Conservation (phyloP, 2,113 vertebrate genomes). For the Cariama cristata region DNA sequence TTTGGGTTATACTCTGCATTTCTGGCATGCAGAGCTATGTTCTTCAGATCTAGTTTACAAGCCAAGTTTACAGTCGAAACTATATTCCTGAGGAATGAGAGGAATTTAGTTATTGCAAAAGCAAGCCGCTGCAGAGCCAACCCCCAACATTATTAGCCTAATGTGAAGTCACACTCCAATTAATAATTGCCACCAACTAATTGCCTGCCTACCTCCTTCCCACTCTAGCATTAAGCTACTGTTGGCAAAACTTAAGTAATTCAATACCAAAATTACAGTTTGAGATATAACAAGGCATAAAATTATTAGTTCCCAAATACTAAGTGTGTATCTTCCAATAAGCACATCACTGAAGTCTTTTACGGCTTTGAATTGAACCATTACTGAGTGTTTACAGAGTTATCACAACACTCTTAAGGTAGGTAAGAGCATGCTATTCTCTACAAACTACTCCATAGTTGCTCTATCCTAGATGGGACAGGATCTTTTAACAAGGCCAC, state of each 20-base stretch:
- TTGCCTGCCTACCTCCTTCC: neutral
- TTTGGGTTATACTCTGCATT: slow-evolving; percentile 99
- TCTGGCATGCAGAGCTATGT: slow-evolving; percentile 92
- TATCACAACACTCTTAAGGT: neutral
- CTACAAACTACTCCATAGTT: neutral
- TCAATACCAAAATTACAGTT: neutral
- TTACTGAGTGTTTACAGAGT: neutral
- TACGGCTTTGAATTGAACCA: neutral
- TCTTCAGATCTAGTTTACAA: slow-evolving; percentile 94
- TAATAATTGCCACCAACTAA: neutral
- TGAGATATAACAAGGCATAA: neutral
- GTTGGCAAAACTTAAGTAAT: neutral
- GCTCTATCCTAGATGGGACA: neutral
- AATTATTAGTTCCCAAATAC: neutral
- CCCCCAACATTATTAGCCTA: neutral
- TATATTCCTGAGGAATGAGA: slow-evolving; percentile 85
- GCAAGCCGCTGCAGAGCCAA: neutral
- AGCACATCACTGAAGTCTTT: neutral
- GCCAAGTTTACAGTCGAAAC: slow-evolving; percentile 95
- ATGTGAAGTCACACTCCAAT: neutral
- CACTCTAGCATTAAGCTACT: neutral
- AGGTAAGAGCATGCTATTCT: neutral
- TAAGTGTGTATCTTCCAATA: neutral
- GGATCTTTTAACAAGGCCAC: neutral
- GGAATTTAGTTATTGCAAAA: neutral